Evolutionary conservation across 2,888 invertebrate genomes (phyloP), one percentile per base, ranked within the genome.

Genomic region (Platerodrilus igneus): DNA sequence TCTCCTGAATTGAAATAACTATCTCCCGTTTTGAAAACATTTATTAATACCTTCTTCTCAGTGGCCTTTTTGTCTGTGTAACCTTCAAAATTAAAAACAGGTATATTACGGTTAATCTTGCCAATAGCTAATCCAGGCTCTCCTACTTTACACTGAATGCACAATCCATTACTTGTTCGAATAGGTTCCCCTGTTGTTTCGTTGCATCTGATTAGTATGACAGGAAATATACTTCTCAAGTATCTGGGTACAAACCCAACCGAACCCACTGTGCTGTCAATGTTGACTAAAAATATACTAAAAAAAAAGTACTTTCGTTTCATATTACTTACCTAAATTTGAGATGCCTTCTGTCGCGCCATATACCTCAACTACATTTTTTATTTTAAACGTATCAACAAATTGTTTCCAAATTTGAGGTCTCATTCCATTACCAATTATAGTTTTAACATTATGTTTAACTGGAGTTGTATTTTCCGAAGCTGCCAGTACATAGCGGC

Each of bases 321-420:
- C 3, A 10, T 15, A n/a, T n/a, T n/a, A n/a, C n/a, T n/a, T 68
- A 84, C 85, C 78, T 47, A 96, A 80, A 72, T 92, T 95, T 2
- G 93, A 88, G 68, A 96, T 97, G 60, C 96, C 95, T 71, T 97
- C 97, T 0, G 97, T 97, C 2, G 95, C 89, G 8, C 95, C 97
- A 66, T 97, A 97, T 57, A 97, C 81, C 70, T 97, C 97, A 37
- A 85, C 87, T 53, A 97, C 85, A 55, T 63, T 47, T 21, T 57
- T 47, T 18, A 74, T 62, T 2, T 59, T 52, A 44, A 86, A 87
- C 32, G 83, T 78, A 36, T 86, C 78, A 2, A 86, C 81, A 61
- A 97, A 95, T 56, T 84, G 78, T 46, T 80, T 76, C 97, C 97
- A 97, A 58, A 97, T 91, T 67, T 93, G 90, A 1, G 91, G 84